phyloP scores from a whole-genome alignment of 2,797 vertebrate species.

The Lutjanus campechanus region DNA sequence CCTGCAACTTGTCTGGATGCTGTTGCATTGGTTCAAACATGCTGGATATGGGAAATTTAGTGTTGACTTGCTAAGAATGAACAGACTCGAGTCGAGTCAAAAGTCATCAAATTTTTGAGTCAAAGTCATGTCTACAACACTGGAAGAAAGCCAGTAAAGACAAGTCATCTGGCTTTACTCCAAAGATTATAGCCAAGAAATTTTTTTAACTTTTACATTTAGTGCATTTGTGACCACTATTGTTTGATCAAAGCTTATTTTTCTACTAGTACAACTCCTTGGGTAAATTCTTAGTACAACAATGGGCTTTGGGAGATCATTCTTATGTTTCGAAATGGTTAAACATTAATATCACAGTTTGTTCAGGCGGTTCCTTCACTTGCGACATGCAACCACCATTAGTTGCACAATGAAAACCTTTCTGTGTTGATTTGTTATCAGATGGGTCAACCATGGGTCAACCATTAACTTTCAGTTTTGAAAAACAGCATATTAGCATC shows the following conservation, averaged over 20 bases:
- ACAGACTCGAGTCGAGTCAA: too few relatives aligned
- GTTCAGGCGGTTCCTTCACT: background rate
- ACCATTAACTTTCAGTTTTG: background rate
- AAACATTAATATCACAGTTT: slow-evolving; percentile 38
- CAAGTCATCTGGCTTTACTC: slow-evolving; percentile 12
- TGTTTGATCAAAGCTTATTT: background rate
- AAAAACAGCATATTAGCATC: background rate
- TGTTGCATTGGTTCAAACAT: too few relatives aligned
- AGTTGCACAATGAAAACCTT: background rate
- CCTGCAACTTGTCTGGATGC: too few relatives aligned
- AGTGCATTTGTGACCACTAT: background rate
- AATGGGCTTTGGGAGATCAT: background rate
- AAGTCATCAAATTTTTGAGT: too few relatives aligned
- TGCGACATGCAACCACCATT: background rate
- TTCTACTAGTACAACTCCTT: background rate
- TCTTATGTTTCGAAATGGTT: slow-evolving; percentile 4
- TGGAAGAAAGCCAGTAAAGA: background rate
- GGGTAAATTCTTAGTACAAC: slow-evolving; percentile 16
- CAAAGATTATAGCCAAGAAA: background rate
- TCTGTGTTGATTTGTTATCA: background rate
- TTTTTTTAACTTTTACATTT: background rate
- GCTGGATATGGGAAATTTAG: too few relatives aligned
- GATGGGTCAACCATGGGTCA: background rate
- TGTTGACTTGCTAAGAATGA: too few relatives aligned
- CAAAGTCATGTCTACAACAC: too few relatives aligned